phyloP scores from a whole-genome alignment of 30 jellyfish, hydroid and myxozoan genomes.

The Hydractinia echinata region DNA sequence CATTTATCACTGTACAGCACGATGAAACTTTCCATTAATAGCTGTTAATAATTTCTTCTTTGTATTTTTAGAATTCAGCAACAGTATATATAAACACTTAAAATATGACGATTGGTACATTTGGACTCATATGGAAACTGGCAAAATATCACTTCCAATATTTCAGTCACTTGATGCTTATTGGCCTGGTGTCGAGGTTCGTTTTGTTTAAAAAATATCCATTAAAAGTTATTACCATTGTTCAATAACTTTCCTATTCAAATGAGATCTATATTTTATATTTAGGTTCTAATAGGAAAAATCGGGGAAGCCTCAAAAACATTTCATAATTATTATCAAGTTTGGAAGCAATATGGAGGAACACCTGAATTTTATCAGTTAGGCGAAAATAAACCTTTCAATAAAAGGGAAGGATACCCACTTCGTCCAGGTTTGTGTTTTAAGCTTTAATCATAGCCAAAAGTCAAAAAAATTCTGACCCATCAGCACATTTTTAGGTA shows the following conservation, averaged over 20 bases:
- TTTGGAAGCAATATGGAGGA: constrained; percentile 81
- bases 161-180: constrained; percentile 92
- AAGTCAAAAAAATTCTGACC: too few relatives aligned
- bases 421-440: constrained; percentile 71
- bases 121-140: constrained; percentile 83
- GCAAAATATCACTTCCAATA: constrained; percentile 68
- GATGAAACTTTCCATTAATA: too few relatives aligned
- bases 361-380: constrained; percentile 88
- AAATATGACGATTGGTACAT: constrained; percentile 88
- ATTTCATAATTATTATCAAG: constrained; percentile 51
- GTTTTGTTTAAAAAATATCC: background rate
- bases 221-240: too few relatives aligned
- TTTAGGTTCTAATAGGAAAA: constrained; percentile 68
- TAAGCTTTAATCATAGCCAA: too few relatives aligned
- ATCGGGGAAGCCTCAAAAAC: constrained; percentile 93
- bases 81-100: constrained; percentile 51
- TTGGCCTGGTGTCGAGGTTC: constrained; percentile 94
- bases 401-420: constrained; percentile 88
- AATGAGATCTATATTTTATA: background rate
- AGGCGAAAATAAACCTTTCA: constrained; percentile 42
- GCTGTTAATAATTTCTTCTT: background rate
- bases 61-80: constrained; percentile 36
- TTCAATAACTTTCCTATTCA: too few relatives aligned
- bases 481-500: too few relatives aligned
- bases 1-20: too few relatives aligned